A percentile compares a stretch with the other conserved stretches of the same genome.
Conservation (phyloP, 2,888 invertebrate species). For the Acanthococcus lagerstroemiae region DNA sequence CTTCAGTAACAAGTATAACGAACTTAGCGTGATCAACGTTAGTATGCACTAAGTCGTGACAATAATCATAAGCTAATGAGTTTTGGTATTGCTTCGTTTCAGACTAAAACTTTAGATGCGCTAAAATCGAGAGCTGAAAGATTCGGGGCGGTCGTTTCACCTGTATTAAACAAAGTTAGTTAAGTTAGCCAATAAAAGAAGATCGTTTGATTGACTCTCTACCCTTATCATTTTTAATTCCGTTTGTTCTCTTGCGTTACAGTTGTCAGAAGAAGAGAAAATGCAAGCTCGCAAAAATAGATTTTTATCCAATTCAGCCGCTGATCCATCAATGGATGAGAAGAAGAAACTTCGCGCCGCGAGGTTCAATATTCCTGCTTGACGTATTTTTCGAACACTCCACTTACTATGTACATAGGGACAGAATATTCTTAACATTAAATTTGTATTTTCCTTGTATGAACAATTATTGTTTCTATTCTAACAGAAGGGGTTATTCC, state of each 20-base stretch:
- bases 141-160: slow-evolving; percentile 63
- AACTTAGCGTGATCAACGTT: no score
- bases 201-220: not conserved
- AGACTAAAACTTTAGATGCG: slow-evolving; percentile 6
- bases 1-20: no score
- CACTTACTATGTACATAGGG: no score
- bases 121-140: slow-evolving; percentile 14
- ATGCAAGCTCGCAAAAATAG: slow-evolving; percentile 43
- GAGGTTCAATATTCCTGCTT: slow-evolving; percentile 17
- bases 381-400: no score
- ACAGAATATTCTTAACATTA: no score
- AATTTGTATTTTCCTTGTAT: no score
- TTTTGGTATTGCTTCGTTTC: not conserved
- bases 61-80: no score
- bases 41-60: no score
- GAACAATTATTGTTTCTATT: no score
- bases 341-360: slow-evolving; percentile 21
- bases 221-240: slow-evolving; percentile 2
- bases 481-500: no score
- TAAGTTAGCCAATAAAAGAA: not conserved
- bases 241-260: no score
- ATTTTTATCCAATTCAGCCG: slow-evolving; percentile 37
- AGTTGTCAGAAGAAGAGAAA: slow-evolving; percentile 38
- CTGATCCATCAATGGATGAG: slow-evolving; percentile 23
- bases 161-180: slow-evolving; percentile 54